Evolutionary conservation across 2,888 invertebrate genomes (phyloP).

Genomic region (Camptogramma bilineatum): DNA sequence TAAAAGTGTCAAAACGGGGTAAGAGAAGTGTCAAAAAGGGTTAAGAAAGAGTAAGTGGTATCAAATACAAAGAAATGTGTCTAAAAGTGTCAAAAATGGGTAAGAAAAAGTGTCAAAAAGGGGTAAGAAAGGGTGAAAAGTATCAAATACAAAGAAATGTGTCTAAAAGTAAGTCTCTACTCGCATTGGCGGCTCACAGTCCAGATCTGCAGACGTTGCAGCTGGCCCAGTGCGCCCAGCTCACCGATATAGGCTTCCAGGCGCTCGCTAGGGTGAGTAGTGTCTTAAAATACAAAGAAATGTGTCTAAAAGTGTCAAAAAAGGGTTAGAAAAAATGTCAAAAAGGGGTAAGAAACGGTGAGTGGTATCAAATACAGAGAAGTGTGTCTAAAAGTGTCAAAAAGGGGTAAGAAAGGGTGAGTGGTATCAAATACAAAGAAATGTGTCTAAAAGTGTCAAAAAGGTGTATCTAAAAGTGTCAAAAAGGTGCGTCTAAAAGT

Average conservation of each 20-base stretch:
- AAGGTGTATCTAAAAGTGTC: background rate
- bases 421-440: too few relatives aligned
- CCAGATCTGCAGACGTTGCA: conserved; percentile 95
- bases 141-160: too few relatives aligned
- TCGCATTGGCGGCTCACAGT: conserved; percentile 95
- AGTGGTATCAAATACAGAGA: too few relatives aligned
- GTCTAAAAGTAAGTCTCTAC: too few relatives aligned
- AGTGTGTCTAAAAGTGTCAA: background rate
- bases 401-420: too few relatives aligned
- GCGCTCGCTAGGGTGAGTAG: conserved; percentile 92
- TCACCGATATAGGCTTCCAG: conserved; percentile 98
- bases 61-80: background rate
- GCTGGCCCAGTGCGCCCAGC: conserved; percentile 96
- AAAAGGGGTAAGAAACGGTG: too few relatives aligned
- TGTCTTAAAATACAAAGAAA: background rate
- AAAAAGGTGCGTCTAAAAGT: background rate
- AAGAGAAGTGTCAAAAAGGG: too few relatives aligned
- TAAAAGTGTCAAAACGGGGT: background rate
- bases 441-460: background rate
- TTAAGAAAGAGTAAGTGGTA: too few relatives aligned
- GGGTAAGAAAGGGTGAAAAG: too few relatives aligned
- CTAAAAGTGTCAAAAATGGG: background rate
- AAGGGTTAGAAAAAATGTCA: background rate
- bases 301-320: background rate
- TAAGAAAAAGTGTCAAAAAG: too few relatives aligned